Conservation (phyloP, 2,797 vertebrate species). For the Pogoniulus pusillus region DNA sequence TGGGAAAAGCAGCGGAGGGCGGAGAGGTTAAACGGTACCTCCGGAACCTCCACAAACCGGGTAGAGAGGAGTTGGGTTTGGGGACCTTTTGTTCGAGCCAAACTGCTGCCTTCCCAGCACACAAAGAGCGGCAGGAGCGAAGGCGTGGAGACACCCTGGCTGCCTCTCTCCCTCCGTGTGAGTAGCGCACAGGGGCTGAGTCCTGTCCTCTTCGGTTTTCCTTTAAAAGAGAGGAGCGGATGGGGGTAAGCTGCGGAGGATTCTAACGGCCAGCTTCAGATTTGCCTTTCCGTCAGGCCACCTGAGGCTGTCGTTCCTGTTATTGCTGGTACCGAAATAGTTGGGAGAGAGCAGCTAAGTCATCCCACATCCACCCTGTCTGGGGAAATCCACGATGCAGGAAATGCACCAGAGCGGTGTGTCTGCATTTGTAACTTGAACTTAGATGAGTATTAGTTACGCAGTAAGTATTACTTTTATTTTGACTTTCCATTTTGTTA, state of each 20-base stretch:
- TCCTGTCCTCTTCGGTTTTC: background rate
- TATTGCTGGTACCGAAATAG: background rate
- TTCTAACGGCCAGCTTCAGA: background rate
- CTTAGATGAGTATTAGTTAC: background rate
- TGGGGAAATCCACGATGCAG: background rate
- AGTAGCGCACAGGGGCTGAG: background rate
- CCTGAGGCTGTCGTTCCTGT: background rate
- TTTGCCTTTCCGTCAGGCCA: background rate
- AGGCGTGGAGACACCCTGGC: background rate
- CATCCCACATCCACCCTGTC: background rate
- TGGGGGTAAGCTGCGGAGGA: background rate
- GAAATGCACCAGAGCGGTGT: background rate
- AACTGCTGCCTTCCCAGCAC: background rate
- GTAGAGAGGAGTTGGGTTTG: background rate
- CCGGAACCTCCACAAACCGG: background rate
- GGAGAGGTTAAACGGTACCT: background rate
- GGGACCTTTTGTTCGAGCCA: constrained; percentile 16
- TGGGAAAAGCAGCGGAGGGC: constrained; percentile 35
- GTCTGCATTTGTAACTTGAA: background rate
- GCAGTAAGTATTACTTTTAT: background rate
- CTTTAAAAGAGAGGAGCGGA: background rate
- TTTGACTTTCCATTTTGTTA: background rate
- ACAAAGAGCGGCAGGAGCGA: background rate
- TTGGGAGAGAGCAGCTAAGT: background rate
- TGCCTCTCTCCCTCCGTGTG: background rate